phyloP scores from a whole-genome alignment of 1,140 invertebrate genomes.

The Probaryconus sp. region DNA sequence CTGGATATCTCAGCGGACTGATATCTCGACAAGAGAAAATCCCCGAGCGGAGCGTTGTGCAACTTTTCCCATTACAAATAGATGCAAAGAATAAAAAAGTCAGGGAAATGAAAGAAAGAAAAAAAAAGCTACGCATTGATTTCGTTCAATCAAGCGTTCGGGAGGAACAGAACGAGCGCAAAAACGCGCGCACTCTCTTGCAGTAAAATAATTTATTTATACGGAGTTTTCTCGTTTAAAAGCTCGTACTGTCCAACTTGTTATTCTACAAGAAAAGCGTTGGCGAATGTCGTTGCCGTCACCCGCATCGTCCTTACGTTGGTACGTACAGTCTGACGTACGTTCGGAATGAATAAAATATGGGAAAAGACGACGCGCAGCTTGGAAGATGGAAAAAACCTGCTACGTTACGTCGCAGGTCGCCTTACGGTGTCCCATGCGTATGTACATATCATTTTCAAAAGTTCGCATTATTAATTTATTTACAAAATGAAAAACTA shows the following conservation, averaged over 20 bases:
- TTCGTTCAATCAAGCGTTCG: constrained; percentile 3
- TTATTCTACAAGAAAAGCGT: constrained; percentile 36
- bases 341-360: constrained; percentile 48
- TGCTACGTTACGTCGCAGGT: constrained; percentile 1
- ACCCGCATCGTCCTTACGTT: constrained; percentile 8
- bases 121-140: constrained; percentile 2
- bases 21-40: neutral
- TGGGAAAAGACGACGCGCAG: constrained; percentile 3
- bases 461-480: constrained; percentile 16
- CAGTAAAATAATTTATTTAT: constrained; percentile 33
- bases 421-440: constrained; percentile 15
- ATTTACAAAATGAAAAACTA: constrained; percentile 10
- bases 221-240: constrained; percentile 14
- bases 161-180: neutral
- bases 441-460: constrained; percentile 1
- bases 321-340: constrained; percentile 12
- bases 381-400: neutral
- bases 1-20: neutral
- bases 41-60: neutral
- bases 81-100: neutral
- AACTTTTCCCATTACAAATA: constrained; percentile 2
- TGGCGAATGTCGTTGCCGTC: constrained; percentile 25
- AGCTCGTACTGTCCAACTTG: constrained; percentile 9
- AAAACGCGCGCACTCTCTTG: neutral
- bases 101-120: neutral